Percentiles rank a stretch among this genome's conserved stretches.
Conservation (phyloP, 2,113 vertebrate genomes). For the Tiliqua scincoides region DNA sequence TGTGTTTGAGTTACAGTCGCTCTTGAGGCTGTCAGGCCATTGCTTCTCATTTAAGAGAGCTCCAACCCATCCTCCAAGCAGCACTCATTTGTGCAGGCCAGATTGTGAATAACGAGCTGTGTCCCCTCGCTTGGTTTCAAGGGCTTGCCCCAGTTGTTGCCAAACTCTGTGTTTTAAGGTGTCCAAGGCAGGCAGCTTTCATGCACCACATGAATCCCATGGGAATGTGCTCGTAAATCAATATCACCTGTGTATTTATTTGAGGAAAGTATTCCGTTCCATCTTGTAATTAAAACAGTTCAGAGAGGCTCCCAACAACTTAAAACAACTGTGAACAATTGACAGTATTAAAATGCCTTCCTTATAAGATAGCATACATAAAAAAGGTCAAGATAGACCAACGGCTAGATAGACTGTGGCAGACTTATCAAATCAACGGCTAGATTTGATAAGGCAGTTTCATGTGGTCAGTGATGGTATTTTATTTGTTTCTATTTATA, state of each 20-base stretch:
- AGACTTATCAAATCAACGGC: too few species aligned
- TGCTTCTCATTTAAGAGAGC: slow-evolving; percentile 8
- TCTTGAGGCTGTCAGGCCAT: not conserved
- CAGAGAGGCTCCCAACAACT: not conserved
- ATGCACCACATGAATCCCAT: not conserved
- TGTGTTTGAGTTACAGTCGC: accelerated
- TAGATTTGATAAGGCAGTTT: too few species aligned
- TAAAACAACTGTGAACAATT: too few species aligned
- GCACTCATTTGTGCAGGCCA: not conserved
- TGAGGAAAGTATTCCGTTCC: not conserved
- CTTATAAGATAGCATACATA: too few species aligned
- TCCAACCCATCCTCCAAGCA: not conserved
- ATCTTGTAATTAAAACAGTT: not conserved
- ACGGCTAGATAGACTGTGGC: too few species aligned
- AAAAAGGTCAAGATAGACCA: too few species aligned
- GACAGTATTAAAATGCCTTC: too few species aligned
- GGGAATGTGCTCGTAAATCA: not conserved
- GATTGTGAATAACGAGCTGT: not conserved
- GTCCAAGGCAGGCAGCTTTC: not conserved
- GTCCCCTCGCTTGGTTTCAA: not conserved
- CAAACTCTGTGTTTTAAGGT: not conserved
- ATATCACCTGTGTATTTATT: not conserved
- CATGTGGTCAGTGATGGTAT: too few species aligned
- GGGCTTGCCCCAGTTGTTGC: not conserved
- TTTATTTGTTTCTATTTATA: not conserved